A percentile compares a stretch with the other conserved stretches of the same genome.
phyloP scores from a whole-genome alignment of 2,888 invertebrate genomes.

The Ischnura elegans region DNA sequence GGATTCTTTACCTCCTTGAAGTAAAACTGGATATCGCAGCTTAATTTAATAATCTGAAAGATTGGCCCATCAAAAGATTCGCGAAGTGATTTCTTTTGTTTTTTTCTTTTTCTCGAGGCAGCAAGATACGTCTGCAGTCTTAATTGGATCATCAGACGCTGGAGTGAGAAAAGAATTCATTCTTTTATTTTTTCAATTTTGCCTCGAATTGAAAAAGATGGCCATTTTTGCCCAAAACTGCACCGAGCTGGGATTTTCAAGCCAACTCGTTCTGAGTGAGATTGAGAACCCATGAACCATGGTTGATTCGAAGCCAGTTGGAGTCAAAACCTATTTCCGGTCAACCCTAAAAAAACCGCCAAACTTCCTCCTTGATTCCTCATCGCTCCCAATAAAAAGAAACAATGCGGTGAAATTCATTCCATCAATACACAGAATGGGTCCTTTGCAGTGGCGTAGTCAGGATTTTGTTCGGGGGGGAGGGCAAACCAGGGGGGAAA shows the following conservation, averaged over 20 bases:
- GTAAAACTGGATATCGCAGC: background rate
- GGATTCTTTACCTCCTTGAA: background rate
- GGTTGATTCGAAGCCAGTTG: background rate
- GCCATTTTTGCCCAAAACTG: background rate
- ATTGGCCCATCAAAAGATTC: background rate
- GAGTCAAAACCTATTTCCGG: background rate
- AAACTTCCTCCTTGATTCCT: background rate
- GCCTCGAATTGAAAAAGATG: background rate
- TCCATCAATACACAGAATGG: too few relatives aligned
- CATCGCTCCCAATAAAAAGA: background rate
- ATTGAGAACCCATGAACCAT: background rate
- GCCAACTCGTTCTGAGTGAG: background rate
- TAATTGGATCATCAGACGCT: background rate
- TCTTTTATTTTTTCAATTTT: too few relatives aligned
- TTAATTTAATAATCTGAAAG: background rate
- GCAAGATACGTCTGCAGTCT: background rate
- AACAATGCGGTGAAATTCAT: background rate
- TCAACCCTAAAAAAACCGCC: background rate
- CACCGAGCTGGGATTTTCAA: background rate
- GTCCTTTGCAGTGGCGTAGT: too few relatives aligned
- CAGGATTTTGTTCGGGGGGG: too few relatives aligned
- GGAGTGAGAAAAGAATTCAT: background rate
- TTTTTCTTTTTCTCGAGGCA: background rate
- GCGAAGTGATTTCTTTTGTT: background rate
- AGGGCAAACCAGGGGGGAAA: too few relatives aligned